A percentile compares a stretch with the other conserved stretches of the same genome.
Conservation (phyloP, 2,888 invertebrate species). For the Pandemis heparana region DNA sequence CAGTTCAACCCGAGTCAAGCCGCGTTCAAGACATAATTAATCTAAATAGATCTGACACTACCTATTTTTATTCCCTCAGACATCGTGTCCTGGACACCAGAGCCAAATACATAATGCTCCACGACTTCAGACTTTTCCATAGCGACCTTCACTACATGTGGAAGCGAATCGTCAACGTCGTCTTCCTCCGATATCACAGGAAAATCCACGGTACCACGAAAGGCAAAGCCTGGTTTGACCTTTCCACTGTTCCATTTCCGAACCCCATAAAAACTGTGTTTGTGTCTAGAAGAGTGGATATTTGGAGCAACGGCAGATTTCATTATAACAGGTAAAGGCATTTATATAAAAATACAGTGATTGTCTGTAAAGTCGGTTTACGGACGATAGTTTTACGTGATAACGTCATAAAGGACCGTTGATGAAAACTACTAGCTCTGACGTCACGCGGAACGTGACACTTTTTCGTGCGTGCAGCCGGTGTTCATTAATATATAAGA, state of each 20-base stretch:
- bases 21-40: not conserved
- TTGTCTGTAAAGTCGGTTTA: too few species aligned
- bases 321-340: conserved; percentile 74
- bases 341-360: too few species aligned
- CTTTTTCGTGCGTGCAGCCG: too few species aligned
- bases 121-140: conserved; percentile 89
- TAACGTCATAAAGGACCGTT: too few species aligned
- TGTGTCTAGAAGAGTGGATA: conserved; percentile 87
- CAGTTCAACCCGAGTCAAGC: too few species aligned
- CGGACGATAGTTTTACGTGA: too few species aligned
- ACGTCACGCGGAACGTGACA: too few species aligned
- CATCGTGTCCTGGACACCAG: conserved; percentile 89
- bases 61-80: conserved; percentile 65
- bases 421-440: too few species aligned
- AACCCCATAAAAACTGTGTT: conserved; percentile 83
- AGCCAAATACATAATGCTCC: conserved; percentile 89
- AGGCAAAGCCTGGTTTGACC: conserved; percentile 87
- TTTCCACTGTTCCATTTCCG: conserved; percentile 91
- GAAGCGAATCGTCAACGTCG: conserved; percentile 90
- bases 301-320: conserved; percentile 88
- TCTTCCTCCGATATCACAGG: conserved; percentile 88
- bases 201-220: conserved; percentile 57
- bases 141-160: conserved; percentile 89
- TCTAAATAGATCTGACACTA: not conserved
- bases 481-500: too few species aligned